Evolutionary conservation across 2,888 invertebrate species (phyloP), one percentile per base, ranked within the genome.

Genomic region (Agelastica alni): DNA sequence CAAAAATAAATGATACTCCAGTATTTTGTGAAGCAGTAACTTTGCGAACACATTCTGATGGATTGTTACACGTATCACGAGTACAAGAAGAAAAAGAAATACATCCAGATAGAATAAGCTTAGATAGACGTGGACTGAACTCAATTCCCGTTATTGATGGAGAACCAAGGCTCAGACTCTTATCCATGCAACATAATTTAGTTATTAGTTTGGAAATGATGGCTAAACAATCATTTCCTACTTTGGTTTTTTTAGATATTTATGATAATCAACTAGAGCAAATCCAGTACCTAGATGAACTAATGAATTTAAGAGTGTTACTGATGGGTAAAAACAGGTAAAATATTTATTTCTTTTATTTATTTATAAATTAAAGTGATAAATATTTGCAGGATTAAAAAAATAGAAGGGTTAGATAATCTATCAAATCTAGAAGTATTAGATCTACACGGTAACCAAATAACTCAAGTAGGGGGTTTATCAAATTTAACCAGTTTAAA

Each of bases 191-290:
- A 74, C 95, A 96, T 78, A 96, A 96, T 80, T 82, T 92, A 69
- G 88, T 96, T 57, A 88, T 83, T 58, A 85, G 84, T 69, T 82
- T 93, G 62, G 84, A 89, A 56, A 86, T 87, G 47, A 69, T 84
- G 79, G 65, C 69, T 64, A 59, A 77, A 62, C 73, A 78, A 52
- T 65, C 72, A 41, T 81, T 92, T 62, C 85, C 84, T 13, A 87
- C 89, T 76, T 80, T 96, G 53, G 94, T 96, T 12, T 96, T 96
- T 75, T 83, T 96, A 53, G 96, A 96, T 78, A 82, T 96, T 52
- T 96, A 96, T 73, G 93, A 96, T 77, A 96, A 96, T 78, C 93
- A 95, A 76, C 86, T 96, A 58, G 95, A 95, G 63, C 87, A 87
- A 71, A 89, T 96, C 57, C 85, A 85, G 51, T 89, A 87, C 51